phyloP scores from a whole-genome alignment of 2,888 invertebrate species.

The Diarsia mendica region DNA sequence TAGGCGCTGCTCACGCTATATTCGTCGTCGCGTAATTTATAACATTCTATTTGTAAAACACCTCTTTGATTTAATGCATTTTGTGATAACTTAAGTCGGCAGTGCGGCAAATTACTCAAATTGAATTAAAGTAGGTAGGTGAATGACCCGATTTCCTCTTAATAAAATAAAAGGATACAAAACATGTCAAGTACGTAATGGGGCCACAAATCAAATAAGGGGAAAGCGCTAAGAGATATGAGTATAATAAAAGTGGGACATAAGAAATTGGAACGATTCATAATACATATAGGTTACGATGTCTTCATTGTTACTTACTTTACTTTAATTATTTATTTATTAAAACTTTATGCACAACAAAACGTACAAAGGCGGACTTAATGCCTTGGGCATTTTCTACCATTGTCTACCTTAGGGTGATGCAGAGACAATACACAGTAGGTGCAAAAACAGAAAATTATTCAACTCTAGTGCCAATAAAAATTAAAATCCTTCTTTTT shows the following conservation, averaged over 20 bases:
- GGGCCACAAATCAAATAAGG: conserved; percentile 67
- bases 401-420: too few species aligned
- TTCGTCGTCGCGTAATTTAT: conserved; percentile 3
- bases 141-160: conserved; percentile 43
- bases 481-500: conserved; percentile 12
- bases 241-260: conserved; percentile 57
- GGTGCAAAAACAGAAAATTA: too few species aligned
- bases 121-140: conserved; percentile 14
- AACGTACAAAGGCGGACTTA: too few species aligned
- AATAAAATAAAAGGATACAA: conserved; percentile 60
- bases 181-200: conserved; percentile 59
- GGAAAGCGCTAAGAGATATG: conserved; percentile 59
- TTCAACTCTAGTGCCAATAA: neutral
- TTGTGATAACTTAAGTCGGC: neutral
- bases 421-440: too few species aligned
- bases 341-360: too few species aligned
- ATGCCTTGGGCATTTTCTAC: too few species aligned
- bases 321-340: neutral
- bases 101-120: neutral
- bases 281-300: conserved; percentile 29
- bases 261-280: conserved; percentile 54
- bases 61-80: neutral
- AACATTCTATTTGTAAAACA: neutral
- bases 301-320: conserved; percentile 13
- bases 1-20: conserved; percentile 35